phyloP scores from a whole-genome alignment of 2,888 invertebrate species.

The Capitulum mitella region DNA sequence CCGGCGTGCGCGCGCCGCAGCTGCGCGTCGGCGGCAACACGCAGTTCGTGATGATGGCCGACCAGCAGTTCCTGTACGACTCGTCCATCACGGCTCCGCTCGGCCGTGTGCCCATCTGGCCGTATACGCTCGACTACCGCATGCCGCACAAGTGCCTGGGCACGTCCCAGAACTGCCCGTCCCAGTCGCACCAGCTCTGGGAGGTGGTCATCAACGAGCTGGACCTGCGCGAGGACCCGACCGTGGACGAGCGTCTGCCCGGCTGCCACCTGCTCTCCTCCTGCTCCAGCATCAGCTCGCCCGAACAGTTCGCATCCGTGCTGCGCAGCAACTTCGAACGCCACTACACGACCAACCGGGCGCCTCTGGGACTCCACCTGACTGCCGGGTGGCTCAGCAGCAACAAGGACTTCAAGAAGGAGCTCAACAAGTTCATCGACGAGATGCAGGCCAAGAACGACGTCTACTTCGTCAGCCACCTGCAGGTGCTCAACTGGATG shows the following conservation, averaged over 20 bases:
- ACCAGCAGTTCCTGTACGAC: constrained; percentile 89
- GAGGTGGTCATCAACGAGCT: constrained; percentile 95
- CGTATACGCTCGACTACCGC: constrained; percentile 91
- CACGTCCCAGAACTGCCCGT: constrained; percentile 85
- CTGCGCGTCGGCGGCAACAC: constrained; percentile 85
- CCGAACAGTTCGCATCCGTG: constrained; percentile 49
- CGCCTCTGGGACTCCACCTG: constrained; percentile 75
- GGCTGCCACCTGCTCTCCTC: constrained; percentile 91
- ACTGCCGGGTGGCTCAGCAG: constrained; percentile 84
- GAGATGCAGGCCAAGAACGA: constrained; percentile 82
- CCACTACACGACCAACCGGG: constrained; percentile 85
- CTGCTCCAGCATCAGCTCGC: constrained; percentile 66
- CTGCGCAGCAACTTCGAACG: constrained; percentile 90
- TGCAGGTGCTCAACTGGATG: constrained; percentile 89
- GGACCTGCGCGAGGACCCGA: constrained; percentile 86
- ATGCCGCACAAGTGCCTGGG: constrained; percentile 94
- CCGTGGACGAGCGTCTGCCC: constrained; percentile 84
- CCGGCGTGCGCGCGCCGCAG: constrained; percentile 80
- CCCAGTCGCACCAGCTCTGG: constrained; percentile 78
- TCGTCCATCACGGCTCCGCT: constrained; percentile 87
- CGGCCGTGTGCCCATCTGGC: constrained; percentile 88
- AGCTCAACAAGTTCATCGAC: constrained; percentile 84
- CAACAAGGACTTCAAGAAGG: constrained; percentile 85
- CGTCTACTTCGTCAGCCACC: constrained; percentile 79
- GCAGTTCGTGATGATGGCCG: constrained; percentile 95